phyloP scores from a whole-genome alignment of 2,797 vertebrate genomes.

The Halcyon badia region DNA sequence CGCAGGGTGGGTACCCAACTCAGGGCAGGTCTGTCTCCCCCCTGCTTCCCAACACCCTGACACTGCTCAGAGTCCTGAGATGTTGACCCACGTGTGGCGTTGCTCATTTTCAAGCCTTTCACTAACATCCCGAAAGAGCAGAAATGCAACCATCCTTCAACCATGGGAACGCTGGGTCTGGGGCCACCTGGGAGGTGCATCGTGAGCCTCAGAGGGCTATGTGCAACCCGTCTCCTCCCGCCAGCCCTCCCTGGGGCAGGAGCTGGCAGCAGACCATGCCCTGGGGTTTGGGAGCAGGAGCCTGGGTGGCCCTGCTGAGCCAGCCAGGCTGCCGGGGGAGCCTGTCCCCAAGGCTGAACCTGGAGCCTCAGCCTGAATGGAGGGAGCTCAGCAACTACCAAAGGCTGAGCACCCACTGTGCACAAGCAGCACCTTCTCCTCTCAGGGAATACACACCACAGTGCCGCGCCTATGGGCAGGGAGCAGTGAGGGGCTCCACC shows the following conservation, averaged over 20 bases:
- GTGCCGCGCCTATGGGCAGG: not conserved
- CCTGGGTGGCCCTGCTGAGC: slow-evolving; percentile 2
- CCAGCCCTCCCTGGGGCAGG: not conserved
- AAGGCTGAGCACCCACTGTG: not conserved
- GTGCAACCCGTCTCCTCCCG: not conserved
- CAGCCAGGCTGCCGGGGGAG: not conserved
- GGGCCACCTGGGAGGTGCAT: not conserved
- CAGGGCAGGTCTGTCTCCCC: not conserved
- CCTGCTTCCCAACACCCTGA: not conserved
- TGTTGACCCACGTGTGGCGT: fast-evolving
- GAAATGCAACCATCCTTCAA: fast-evolving
- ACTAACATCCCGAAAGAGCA: fast-evolving
- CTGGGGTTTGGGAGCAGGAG: not conserved
- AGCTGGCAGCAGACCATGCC: not conserved
- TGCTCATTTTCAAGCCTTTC: not conserved
- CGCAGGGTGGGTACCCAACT: fast-evolving
- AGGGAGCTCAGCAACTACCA: not conserved
- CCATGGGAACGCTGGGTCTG: fast-evolving
- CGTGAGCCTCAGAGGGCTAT: not conserved
- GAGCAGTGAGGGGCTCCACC: not conserved
- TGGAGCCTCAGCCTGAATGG: not conserved
- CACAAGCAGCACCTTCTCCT: not conserved
- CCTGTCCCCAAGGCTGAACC: not conserved
- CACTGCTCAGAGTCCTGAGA: not conserved
- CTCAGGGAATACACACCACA: fast-evolving